phyloP scores from a whole-genome alignment of 2,888 invertebrate genomes.

The Drosophila nr. medialis region DNA sequence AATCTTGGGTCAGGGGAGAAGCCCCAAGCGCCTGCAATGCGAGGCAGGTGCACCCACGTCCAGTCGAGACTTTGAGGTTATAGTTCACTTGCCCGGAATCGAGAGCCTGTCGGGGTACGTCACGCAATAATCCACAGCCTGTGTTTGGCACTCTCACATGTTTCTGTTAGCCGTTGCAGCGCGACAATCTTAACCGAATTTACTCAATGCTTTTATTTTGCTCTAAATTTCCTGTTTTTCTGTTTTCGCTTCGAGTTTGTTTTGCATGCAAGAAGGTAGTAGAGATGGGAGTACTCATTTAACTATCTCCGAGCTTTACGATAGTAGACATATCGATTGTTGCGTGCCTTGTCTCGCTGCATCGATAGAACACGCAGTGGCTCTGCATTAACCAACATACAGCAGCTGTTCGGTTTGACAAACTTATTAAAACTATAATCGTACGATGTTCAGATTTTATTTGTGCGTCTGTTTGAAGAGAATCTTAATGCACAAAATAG shows the following conservation, averaged over 20 bases:
- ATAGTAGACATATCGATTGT: constrained; percentile 30
- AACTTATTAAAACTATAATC: not conserved
- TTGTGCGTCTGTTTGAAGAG: not conserved
- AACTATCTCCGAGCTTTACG: constrained; percentile 2
- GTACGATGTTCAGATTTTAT: not conserved
- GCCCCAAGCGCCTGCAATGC: constrained; percentile 29
- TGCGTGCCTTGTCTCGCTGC: not conserved
- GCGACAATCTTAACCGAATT: constrained; percentile 13
- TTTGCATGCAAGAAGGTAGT: constrained; percentile 59
- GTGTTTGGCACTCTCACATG: constrained; percentile 51
- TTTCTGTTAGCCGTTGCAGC: constrained; percentile 21
- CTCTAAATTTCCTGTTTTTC: constrained; percentile 31
- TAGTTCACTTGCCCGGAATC: constrained; percentile 59
- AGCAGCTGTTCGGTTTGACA: not conserved
- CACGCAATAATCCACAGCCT: constrained; percentile 40
- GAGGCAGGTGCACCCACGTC: constrained; percentile 72
- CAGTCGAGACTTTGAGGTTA: constrained; percentile 67
- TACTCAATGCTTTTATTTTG: constrained; percentile 5
- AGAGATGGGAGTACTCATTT: constrained; percentile 41
- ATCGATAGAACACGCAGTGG: constrained; percentile 3
- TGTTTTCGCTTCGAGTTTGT: constrained; percentile 55
- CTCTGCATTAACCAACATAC: not conserved
- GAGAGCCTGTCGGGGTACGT: constrained; percentile 35
- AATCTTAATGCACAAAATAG: not conserved
- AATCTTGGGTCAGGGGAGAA: constrained; percentile 24